phyloP scores from a whole-genome alignment of 2,113 vertebrate genomes.

The Lipotes vexillifer region DNA sequence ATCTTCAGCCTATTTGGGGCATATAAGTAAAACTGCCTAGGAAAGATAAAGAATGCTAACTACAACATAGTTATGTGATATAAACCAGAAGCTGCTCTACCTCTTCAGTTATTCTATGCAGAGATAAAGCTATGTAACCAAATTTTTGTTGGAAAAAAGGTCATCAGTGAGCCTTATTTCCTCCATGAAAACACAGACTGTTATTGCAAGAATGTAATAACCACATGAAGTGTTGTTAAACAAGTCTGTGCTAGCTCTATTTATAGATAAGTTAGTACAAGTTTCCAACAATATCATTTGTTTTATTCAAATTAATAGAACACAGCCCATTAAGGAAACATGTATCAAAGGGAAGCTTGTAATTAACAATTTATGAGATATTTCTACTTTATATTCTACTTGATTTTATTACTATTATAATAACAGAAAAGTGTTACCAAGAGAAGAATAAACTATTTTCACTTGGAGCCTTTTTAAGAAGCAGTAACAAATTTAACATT shows the following conservation, averaged over 20 bases:
- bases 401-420: slow-evolving; percentile 17
- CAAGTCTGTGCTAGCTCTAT: background rate
- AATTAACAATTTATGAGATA: background rate
- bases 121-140: background rate
- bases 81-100: background rate
- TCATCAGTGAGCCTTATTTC: background rate
- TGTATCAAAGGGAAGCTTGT: background rate
- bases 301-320: background rate
- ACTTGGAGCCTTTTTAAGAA: slow-evolving; percentile 42
- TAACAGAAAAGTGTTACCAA: background rate
- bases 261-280: background rate
- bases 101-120: background rate
- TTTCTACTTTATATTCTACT: background rate
- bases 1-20: background rate
- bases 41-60: background rate
- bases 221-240: background rate
- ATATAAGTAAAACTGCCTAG: background rate
- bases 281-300: slow-evolving; percentile 15
- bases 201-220: background rate
- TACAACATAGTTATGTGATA: background rate
- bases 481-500: slow-evolving; percentile 63
- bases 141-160: background rate
- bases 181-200: background rate
- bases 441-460: background rate
- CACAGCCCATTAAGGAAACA: background rate